Evolutionary conservation across 2,888 invertebrate genomes (phyloP).

Genomic region (Camponotus fellah): DNA sequence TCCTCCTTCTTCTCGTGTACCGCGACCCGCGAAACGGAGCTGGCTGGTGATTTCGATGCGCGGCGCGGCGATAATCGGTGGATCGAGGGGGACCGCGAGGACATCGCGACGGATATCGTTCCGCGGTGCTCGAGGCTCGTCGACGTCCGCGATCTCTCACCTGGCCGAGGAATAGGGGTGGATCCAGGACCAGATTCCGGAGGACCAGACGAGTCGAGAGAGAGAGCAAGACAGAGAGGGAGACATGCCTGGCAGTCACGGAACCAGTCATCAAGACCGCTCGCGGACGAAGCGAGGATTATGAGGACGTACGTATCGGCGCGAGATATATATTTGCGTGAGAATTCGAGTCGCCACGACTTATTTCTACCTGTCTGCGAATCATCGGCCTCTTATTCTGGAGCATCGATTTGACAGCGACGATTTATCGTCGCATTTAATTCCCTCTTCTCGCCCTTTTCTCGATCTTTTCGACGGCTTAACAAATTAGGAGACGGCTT

Average conservation of each 20-base stretch:
- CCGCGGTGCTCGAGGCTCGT: constrained; percentile 4
- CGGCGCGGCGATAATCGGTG: constrained; percentile 57
- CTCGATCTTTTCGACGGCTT: background rate
- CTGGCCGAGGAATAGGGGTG: background rate
- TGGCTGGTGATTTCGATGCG: constrained; percentile 72
- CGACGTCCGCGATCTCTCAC: constrained; percentile 2
- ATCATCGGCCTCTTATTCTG: background rate
- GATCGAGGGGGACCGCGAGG: constrained; percentile 38
- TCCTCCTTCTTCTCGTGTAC: background rate
- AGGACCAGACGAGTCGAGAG: background rate
- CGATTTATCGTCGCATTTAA: background rate
- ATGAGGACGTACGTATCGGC: constrained; percentile 72
- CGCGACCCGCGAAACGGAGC: constrained; percentile 47
- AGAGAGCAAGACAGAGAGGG: background rate
- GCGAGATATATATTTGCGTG: background rate
- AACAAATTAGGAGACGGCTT: background rate
- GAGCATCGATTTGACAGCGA: background rate
- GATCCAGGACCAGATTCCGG: constrained; percentile 3
- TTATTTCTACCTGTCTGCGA: background rate
- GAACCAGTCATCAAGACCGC: constrained; percentile 40
- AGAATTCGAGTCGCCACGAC: background rate
- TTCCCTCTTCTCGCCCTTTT: background rate
- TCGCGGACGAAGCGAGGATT: constrained; percentile 57
- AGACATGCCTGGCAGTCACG: constrained; percentile 58
- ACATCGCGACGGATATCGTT: constrained; percentile 22